phyloP scores from a whole-genome alignment of 2,113 vertebrate species.

The Hypanus sabinus region DNA sequence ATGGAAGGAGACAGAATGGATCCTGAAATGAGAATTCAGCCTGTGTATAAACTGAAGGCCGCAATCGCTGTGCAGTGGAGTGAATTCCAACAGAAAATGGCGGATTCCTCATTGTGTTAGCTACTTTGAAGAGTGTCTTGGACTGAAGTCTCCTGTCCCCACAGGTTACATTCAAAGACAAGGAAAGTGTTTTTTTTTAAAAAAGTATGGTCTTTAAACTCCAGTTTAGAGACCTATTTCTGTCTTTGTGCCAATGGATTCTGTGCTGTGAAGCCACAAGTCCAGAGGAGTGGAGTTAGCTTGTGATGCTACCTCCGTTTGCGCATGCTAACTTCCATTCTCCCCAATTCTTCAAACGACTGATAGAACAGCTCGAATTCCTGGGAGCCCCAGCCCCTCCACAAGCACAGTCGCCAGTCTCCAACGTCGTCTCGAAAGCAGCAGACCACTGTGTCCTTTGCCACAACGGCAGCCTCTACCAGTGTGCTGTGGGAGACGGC shows the following conservation, averaged over 20 bases:
- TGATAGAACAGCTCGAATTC: constrained; percentile 89
- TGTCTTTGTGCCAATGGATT: background rate
- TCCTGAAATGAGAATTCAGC: background rate
- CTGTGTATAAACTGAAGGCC: background rate
- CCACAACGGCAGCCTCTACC: constrained; percentile 70
- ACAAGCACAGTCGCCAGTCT: constrained; percentile 83
- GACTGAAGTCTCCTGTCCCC: background rate
- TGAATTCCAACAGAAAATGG: background rate
- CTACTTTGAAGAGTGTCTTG: background rate
- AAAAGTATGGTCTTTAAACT: background rate
- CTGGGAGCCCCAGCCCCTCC: constrained; percentile 79
- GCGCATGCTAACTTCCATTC: constrained; percentile 70
- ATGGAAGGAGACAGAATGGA: background rate
- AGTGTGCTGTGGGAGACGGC: constrained; percentile 57
- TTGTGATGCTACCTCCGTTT: constrained; percentile 72
- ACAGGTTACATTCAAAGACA: background rate
- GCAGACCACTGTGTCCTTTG: constrained; percentile 81
- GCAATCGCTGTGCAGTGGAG: background rate
- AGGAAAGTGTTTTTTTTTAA: background rate
- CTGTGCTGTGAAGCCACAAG: background rate
- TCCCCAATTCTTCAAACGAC: constrained; percentile 77
- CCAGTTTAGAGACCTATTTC: background rate
- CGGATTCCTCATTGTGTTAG: background rate
- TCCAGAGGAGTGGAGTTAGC: constrained; percentile 42
- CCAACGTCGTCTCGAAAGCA: constrained; percentile 66